phyloP scores from a whole-genome alignment of 2,888 invertebrate genomes.

The Bombyx huttoni region DNA sequence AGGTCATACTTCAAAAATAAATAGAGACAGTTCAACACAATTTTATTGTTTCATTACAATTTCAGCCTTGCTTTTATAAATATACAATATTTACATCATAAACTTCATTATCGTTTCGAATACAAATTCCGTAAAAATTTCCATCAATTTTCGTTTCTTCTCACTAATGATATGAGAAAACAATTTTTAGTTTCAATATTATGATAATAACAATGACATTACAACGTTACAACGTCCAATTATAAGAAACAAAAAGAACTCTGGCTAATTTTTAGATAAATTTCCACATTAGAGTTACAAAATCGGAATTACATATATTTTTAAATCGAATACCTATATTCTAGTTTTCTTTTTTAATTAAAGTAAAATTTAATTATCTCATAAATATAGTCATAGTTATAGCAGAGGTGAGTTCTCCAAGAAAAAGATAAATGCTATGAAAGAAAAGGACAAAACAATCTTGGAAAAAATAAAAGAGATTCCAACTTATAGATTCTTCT shows the following conservation, averaged over 20 bases:
- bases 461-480: too few relatives aligned
- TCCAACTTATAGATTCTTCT: not conserved
- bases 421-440: too few relatives aligned
- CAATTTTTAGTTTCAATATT: constrained; percentile 33
- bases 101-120: constrained; percentile 40
- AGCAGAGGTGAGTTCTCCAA: too few relatives aligned
- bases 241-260: constrained; percentile 27
- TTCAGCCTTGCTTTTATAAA: constrained; percentile 71
- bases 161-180: constrained; percentile 48
- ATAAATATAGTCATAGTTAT: too few relatives aligned
- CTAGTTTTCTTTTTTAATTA: too few relatives aligned
- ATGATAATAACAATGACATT: constrained; percentile 12
- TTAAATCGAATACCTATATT: too few relatives aligned
- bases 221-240: constrained; percentile 25
- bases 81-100: constrained; percentile 66
- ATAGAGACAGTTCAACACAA: constrained; percentile 52
- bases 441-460: too few relatives aligned
- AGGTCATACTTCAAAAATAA: constrained; percentile 8
- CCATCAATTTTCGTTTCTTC: constrained; percentile 25
- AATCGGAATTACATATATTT: too few relatives aligned
- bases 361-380: too few relatives aligned
- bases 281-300: too few relatives aligned
- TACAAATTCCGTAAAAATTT: constrained; percentile 65
- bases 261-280: constrained; percentile 7
- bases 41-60: constrained; percentile 71